A percentile compares a stretch with the other conserved stretches of the same genome.
Conservation (phyloP, 2,113 vertebrate genomes). For the Scopus umbretta region DNA sequence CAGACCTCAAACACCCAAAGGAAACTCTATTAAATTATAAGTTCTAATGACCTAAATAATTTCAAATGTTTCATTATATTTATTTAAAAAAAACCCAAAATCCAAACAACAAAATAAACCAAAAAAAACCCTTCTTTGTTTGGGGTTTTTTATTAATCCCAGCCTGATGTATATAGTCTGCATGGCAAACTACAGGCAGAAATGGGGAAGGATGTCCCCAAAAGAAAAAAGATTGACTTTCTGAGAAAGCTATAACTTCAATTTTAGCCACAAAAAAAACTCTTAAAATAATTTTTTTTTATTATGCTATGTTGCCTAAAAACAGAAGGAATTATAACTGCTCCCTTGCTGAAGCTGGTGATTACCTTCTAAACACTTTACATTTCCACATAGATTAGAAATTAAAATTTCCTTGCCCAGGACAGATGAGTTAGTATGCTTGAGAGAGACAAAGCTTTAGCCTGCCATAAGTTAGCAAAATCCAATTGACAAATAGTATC, state of each 20-base stretch:
- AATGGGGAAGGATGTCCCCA: neutral
- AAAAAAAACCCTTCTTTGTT: neutral
- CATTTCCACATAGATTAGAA: neutral
- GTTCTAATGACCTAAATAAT: neutral
- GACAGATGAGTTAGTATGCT: neutral
- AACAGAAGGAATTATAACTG: neutral
- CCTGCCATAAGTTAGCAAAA: neutral
- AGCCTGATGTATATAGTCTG: neutral
- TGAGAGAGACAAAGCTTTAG: neutral
- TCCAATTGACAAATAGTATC: neutral
- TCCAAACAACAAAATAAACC: neutral
- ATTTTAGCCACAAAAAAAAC: neutral
- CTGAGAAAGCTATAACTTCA: neutral
- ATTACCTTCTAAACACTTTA: neutral
- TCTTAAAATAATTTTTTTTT: neutral
- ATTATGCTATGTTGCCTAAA: neutral
- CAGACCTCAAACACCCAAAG: neutral
- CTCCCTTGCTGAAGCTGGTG: neutral
- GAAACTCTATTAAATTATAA: neutral
- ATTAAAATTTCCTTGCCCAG: neutral
- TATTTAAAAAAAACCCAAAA: neutral
- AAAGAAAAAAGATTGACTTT: neutral
- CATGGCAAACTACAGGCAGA: neutral
- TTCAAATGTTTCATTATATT: slow-evolving; percentile 42
- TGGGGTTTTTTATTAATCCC: neutral